Evolutionary conservation across 2,888 invertebrate genomes (phyloP), one percentile per base, ranked within the genome.

Genomic region (Eubasilissa splendida): DNA sequence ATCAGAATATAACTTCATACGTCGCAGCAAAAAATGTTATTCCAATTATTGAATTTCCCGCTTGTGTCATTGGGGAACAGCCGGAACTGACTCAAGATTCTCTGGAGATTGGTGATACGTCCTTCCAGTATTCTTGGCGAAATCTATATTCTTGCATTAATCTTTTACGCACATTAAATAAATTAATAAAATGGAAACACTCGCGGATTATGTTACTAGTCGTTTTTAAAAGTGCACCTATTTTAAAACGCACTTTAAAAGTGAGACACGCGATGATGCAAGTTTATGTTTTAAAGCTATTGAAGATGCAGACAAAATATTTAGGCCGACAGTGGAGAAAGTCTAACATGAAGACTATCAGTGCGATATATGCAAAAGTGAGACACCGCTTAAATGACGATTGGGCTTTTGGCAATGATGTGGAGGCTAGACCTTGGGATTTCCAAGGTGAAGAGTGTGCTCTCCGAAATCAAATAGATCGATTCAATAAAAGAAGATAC

Each of bases 261-360:
- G 97, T 97, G 3, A 93, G 96, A 76, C 97, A 99, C 87, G 97
- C 98, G 7, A 95, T 99, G 93, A 96, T 99, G 93, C 99, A 99
- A 89, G 91, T 99, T 85, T 99, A 99, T 88, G 97, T 99, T 10
- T 91, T 99, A 83, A 99, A 99, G 88, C 90, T 99, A 80, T 90
- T 99, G 12, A 99, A 99, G 91, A 99, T 99, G 98, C 99, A 99
- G 91, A 99, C 99, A 0, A 98, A 99, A 87, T 99, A 99, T 90
- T 92, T 99, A 85, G 99, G 99, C 0, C 92, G 99, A 11, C 99
- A 99, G 87, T 99, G 99, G 99, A 93, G 99, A 73, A 99, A 99
- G 88, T 96, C 97, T 0, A 99, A 99, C 87, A 99, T 99, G 99
- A 99, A 99, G 88, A 98, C 98, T 0, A 97, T 99, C 90, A 99